Conservation (phyloP, 2,797 vertebrate species). For the Lacerta agilis region DNA sequence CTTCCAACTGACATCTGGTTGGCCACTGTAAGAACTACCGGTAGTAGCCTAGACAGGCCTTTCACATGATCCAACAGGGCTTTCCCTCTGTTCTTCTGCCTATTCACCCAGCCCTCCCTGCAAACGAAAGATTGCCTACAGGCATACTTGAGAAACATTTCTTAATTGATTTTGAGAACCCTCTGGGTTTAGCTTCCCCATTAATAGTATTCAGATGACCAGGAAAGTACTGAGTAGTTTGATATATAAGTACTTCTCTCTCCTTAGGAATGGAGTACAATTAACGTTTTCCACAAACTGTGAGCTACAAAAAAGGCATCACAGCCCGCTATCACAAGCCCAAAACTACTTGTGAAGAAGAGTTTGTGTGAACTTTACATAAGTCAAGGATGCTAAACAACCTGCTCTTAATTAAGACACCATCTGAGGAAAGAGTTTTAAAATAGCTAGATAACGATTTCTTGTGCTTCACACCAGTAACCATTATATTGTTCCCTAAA, state of each 20-base stretch:
- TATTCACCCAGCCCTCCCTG: too few species aligned
- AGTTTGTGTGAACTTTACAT: neutral
- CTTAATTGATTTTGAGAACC: neutral
- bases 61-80: too few species aligned
- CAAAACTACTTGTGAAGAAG: neutral
- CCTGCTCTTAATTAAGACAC: neutral
- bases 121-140: neutral
- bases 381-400: neutral
- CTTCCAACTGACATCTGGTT: too few species aligned
- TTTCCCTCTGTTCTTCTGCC: too few species aligned
- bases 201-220: neutral
- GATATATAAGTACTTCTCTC: neutral
- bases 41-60: too few species aligned
- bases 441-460: neutral
- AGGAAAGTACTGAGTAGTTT: neutral
- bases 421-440: neutral
- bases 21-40: too few species aligned
- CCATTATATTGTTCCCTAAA: neutral
- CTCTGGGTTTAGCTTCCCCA: neutral
- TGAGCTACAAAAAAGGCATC: neutral
- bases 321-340: neutral
- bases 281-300: neutral
- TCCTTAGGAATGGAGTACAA: neutral
- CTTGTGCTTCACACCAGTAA: too few species aligned
- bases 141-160: neutral